Evolutionary conservation across 35 echinoderm and acorn worm species (phyloP), one percentile per base, ranked within the genome.

Genomic region (Heliocidaris erythrogramma): DNA sequence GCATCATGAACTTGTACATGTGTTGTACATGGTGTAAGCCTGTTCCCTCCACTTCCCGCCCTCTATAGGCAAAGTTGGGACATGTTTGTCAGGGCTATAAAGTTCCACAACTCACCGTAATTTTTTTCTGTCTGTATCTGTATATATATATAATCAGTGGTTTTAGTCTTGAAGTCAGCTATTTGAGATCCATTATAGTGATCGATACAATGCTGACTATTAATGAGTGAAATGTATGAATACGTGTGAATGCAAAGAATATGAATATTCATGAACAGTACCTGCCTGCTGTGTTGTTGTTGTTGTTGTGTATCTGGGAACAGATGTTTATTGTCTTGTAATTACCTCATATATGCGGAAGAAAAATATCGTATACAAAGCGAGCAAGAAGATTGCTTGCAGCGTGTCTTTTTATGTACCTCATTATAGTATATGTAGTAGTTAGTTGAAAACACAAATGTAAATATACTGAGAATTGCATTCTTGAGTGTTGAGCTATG

Each of bases 241-340:
- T 78, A 78, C n/a, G 65, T 78, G n/a, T 78, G 65, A 78, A 89
- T 89, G 87, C 87, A 89, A 32, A 47, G 87, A 89, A 89, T 47
- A 89, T 89, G 87, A 89, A 89, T 89, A 89, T 89, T 89, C 87
- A 89, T 89, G 87, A 89, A 32, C 87, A 89, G 87, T 89, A 89
- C 87, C 87, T 47, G 47, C 87, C 47, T 48, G 87, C 87, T 89
- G 87, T 89, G 87, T 32, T 89, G 29, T 89, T 89, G 31, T 78
- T 89, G 87, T 89, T 48, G 31, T 89, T 89, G 85, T 87, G 7
- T 78, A n/a, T 78, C 65, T 78, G 65, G 65, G 65, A 78, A 78
- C 65, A 78, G 65, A 78, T 78, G 29, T 42, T 12, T 47, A 30
- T 89, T 89, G 65, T 78, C 47, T 13, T 89, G 47, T 89, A 89